phyloP scores from a whole-genome alignment of 2,888 invertebrate genomes.

The Branchipolynoe longqiensis region DNA sequence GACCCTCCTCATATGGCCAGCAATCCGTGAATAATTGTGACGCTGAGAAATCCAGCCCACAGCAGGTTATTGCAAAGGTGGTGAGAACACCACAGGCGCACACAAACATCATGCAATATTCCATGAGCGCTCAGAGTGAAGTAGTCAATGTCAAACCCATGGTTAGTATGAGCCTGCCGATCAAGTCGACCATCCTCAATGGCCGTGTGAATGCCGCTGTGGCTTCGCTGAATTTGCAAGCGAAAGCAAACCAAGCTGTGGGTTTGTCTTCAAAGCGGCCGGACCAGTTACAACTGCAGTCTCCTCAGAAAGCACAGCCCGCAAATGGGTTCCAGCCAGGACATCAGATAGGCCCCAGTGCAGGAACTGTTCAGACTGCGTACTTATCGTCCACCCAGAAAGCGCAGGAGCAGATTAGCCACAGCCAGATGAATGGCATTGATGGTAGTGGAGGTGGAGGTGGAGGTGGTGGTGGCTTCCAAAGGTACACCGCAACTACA shows the following conservation, averaged over 20 bases:
- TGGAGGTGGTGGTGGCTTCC: constrained; percentile 7
- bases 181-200: background rate
- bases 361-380: background rate
- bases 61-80: constrained; percentile 21
- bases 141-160: constrained; percentile 18
- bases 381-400: constrained; percentile 18
- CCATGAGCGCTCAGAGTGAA: constrained; percentile 50
- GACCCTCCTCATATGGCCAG: background rate
- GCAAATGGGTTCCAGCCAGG: background rate
- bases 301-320: background rate
- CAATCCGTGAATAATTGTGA: background rate
- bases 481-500: background rate
- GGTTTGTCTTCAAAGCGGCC: background rate
- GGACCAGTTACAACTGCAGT: background rate
- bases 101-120: constrained; percentile 11
- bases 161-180: constrained; percentile 36
- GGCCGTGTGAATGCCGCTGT: background rate
- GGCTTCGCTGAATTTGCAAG: background rate
- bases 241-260: background rate
- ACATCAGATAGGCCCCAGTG: background rate
- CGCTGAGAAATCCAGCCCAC: constrained; percentile 19
- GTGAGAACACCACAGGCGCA: background rate
- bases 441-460: no score
- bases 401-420: constrained; percentile 13
- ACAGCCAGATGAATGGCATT: constrained; percentile 16